Percentiles rank a stretch among this genome's conserved stretches.
phyloP scores from a whole-genome alignment of 2,888 invertebrate species.

The Erynnis tages region DNA sequence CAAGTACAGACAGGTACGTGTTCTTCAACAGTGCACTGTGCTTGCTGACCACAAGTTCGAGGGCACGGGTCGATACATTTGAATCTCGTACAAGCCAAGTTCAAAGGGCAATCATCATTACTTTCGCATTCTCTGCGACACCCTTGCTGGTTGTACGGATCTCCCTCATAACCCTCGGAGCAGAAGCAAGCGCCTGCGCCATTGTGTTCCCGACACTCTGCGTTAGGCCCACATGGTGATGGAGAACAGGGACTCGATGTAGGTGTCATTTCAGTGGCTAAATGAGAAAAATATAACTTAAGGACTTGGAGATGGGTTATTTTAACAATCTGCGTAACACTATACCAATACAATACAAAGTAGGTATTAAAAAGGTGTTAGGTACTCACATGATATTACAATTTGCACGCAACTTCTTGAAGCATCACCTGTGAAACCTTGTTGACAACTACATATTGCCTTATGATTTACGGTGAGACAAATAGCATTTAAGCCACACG shows the following conservation, averaged over 20 bases:
- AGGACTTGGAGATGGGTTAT: no score
- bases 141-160: constrained; percentile 88
- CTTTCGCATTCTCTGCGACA: constrained; percentile 90
- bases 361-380: neutral
- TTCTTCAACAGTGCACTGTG: constrained; percentile 89
- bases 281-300: constrained; percentile 10
- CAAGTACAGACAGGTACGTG: constrained; percentile 91
- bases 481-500: constrained; percentile 89
- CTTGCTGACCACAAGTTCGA: constrained; percentile 90
- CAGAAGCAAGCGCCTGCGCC: constrained; percentile 93
- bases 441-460: constrained; percentile 90
- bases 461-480: constrained; percentile 93
- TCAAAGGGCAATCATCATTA: constrained; percentile 87
- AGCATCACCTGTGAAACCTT: constrained; percentile 92
- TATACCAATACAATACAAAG: neutral
- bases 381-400: constrained; percentile 64
- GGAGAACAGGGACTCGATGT: constrained; percentile 89
- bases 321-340: neutral
- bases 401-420: constrained; percentile 84
- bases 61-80: constrained; percentile 93
- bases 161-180: constrained; percentile 88
- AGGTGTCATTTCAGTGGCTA: constrained; percentile 81
- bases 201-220: constrained; percentile 90
- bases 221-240: constrained; percentile 92
- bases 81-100: constrained; percentile 88